Percentiles rank a stretch among this genome's conserved stretches.
These are phyloP conservation scores for Thunnus albacares DNA, from an alignment of 2,797 vertebrate genomes.

Conservation along the genomic window DNA sequence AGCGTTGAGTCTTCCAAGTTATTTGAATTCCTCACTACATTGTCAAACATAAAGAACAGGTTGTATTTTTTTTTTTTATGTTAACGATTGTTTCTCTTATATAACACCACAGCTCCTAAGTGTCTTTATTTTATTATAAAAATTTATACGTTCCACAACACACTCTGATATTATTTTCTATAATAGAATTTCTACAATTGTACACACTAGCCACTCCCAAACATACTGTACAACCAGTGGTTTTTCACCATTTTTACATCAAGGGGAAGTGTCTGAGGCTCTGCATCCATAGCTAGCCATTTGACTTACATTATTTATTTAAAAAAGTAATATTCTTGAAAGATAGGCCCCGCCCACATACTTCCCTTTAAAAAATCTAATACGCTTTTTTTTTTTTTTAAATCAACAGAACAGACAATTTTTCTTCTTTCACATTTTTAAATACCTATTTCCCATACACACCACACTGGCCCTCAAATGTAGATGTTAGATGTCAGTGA, in stretches of 20 bases:
- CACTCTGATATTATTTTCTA: neutral
- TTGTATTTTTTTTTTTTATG: constrained; percentile 4
- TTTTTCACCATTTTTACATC: constrained; percentile 26
- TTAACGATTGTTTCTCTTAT: neutral
- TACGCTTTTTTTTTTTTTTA: neutral
- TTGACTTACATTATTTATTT: neutral
- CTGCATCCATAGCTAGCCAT: neutral
- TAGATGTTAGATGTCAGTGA: neutral
- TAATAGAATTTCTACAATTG: constrained; percentile 32
- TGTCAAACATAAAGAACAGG: neutral
- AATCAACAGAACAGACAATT: neutral
- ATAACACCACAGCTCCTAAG: neutral
- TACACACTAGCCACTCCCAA: constrained; percentile 36
- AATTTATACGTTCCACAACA: constrained; percentile 44
- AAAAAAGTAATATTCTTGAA: constrained; percentile 18
- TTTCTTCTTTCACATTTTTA: constrained; percentile 38
- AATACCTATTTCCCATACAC: neutral
- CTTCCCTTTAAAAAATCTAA: neutral
- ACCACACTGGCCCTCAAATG: neutral
- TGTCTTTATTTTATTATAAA: constrained; percentile 58
- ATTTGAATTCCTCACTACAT: neutral
- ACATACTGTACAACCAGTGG: constrained; percentile 59
- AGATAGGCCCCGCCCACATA: constrained; percentile 26
- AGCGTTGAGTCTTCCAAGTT: neutral
- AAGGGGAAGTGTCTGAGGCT: neutral